Percentiles rank a stretch among this genome's conserved stretches.
These are phyloP conservation scores for Argyrosomus regius DNA, from an alignment of 2,797 vertebrate genomes.

Conservation along the genomic window DNA sequence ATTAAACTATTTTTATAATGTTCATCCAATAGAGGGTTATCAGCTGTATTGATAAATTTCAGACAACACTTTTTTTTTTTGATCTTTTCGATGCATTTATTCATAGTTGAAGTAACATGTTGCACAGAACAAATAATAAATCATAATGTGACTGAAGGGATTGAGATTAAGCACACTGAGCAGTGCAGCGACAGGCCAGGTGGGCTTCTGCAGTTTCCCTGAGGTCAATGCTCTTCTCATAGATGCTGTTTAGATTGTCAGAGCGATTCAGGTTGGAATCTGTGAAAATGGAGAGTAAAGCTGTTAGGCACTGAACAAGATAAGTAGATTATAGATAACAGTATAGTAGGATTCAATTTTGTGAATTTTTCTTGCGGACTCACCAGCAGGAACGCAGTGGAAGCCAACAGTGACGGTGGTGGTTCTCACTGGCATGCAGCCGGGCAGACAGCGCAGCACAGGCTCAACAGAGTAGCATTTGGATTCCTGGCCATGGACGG, in stretches of 20 bases:
- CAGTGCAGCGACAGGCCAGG: slow-evolving; percentile 80
- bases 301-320: not conserved
- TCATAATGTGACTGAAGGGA: not conserved
- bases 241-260: slow-evolving; percentile 68
- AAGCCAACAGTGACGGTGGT: slow-evolving; percentile 74
- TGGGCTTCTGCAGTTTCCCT: slow-evolving; percentile 78
- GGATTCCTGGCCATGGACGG: slow-evolving; percentile 70
- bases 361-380: slow-evolving; percentile 51
- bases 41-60: not conserved
- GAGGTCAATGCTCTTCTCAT: slow-evolving; percentile 79
- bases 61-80: slow-evolving; percentile 3
- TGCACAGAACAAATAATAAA: slow-evolving; percentile 11
- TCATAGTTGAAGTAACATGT: no score
- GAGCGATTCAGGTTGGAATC: slow-evolving; percentile 67
- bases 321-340: not conserved
- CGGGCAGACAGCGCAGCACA: slow-evolving; percentile 81
- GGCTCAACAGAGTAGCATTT: slow-evolving; percentile 86
- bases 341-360: not conserved
- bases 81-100: slow-evolving; percentile 23
- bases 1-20: no score
- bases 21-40: no score
- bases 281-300: slow-evolving; percentile 54
- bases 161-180: slow-evolving; percentile 74
- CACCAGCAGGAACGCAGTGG: slow-evolving; percentile 83
- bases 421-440: slow-evolving; percentile 79